Percentiles rank a stretch among this genome's conserved stretches.
These are phyloP conservation scores for Liparis tanakae DNA, from an alignment of 2,797 vertebrate genomes.

Conservation along the genomic window DNA sequence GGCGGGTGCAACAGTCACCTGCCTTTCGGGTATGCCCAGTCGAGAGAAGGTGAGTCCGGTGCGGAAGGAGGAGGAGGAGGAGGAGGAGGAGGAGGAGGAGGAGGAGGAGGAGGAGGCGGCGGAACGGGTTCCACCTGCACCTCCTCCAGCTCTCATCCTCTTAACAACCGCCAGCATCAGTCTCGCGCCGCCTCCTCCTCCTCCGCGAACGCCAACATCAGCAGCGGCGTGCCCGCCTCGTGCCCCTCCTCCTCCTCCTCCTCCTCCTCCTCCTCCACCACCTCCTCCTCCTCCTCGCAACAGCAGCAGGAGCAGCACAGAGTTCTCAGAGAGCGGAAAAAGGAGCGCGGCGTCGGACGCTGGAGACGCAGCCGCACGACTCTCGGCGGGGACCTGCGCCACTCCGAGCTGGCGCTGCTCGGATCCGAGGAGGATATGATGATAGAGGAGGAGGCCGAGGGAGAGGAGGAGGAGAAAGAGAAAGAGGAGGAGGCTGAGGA, in stretches of 20 bases:
- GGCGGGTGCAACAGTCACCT: slow-evolving; percentile 95
- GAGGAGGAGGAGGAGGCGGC: slow-evolving; percentile 13
- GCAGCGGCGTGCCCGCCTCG: slow-evolving; percentile 81
- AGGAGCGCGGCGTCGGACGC: slow-evolving; percentile 82
- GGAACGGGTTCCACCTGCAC: slow-evolving; percentile 47
- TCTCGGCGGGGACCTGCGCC: slow-evolving; percentile 90
- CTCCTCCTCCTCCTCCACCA: slow-evolving; percentile 62
- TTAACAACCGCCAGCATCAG: slow-evolving; percentile 85
- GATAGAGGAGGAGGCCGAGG: slow-evolving; percentile 89
- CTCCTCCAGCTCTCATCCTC: slow-evolving; percentile 75
- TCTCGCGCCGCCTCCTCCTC: slow-evolving; percentile 83
- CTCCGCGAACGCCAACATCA: slow-evolving; percentile 79
- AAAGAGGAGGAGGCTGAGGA: slow-evolving; percentile 89
- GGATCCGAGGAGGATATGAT: slow-evolving; percentile 96
- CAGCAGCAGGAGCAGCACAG: slow-evolving; percentile 80
- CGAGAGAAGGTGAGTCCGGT: too few species aligned
- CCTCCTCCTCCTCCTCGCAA: slow-evolving; percentile 76
- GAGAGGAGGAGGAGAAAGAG: slow-evolving; percentile 85
- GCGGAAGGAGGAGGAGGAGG: neutral
- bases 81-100: slow-evolving; percentile 19
- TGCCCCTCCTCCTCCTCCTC: slow-evolving; percentile 81
- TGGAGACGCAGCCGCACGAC: slow-evolving; percentile 88
- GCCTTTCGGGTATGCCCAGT: slow-evolving; percentile 92
- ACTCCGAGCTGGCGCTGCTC: slow-evolving; percentile 92
- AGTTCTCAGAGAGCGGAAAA: slow-evolving; percentile 81